phyloP scores from a whole-genome alignment of 2,888 invertebrate genomes.

The Xanthia togata region DNA sequence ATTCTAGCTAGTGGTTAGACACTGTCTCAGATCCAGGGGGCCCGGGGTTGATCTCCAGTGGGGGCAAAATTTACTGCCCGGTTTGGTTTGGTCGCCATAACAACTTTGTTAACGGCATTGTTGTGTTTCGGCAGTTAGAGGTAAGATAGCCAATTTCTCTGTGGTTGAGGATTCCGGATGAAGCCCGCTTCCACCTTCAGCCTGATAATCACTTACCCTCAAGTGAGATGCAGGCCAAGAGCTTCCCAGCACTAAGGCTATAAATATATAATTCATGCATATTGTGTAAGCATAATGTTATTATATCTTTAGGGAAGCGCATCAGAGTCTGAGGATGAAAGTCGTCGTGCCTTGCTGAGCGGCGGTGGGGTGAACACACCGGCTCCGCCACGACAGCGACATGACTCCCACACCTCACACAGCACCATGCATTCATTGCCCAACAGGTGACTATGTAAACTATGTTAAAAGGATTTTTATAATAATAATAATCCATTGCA shows the following conservation, averaged over 20 bases:
- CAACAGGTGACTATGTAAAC: slow-evolving; percentile 71
- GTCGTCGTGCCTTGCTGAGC: slow-evolving; percentile 78
- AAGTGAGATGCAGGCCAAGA: no score
- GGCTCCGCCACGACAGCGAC: slow-evolving; percentile 76
- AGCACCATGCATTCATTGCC: slow-evolving; percentile 74
- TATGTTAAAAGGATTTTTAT: neutral
- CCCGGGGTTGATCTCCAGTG: no score
- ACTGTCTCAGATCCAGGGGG: no score
- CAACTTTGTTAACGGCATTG: no score
- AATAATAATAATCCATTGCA: neutral
- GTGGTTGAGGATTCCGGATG: no score
- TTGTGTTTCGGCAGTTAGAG: no score
- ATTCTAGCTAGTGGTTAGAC: no score
- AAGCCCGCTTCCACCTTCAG: no score
- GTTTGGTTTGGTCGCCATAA: no score
- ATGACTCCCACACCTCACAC: slow-evolving; percentile 83
- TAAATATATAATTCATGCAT: neutral
- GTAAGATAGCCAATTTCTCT: no score
- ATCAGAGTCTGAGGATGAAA: slow-evolving; percentile 93
- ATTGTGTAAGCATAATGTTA: neutral
- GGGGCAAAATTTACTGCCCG: no score
- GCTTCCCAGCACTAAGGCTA: neutral
- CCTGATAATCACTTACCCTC: no score
- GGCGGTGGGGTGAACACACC: slow-evolving; percentile 73
- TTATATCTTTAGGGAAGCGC: slow-evolving; percentile 88